Percentiles rank a stretch among this genome's conserved stretches.
These are phyloP conservation scores for Heliconius charithonia DNA, from an alignment of 2,888 invertebrate genomes.

Conservation along the genomic window DNA sequence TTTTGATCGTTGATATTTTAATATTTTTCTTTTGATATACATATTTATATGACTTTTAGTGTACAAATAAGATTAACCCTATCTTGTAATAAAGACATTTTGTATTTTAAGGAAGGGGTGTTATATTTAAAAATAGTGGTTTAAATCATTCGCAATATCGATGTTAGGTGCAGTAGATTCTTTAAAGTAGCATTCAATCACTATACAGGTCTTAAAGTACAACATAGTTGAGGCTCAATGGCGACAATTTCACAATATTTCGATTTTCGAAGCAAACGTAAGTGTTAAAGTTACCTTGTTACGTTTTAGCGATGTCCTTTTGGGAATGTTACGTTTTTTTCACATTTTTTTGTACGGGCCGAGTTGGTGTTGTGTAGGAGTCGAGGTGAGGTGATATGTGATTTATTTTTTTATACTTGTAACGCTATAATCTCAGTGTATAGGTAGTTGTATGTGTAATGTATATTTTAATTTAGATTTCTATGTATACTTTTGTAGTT, in stretches of 20 bases:
- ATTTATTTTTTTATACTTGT: conserved; percentile 74
- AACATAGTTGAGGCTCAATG: conserved; percentile 73
- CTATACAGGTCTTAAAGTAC: conserved; percentile 75
- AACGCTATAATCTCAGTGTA: conserved; percentile 75
- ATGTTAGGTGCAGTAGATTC: conserved; percentile 71
- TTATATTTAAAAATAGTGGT: conserved; percentile 50
- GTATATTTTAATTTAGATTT: conserved; percentile 67
- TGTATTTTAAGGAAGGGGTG: conserved; percentile 18
- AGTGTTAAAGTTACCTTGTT: conserved; percentile 76
- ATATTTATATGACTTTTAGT: conserved; percentile 29
- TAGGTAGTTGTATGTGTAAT: conserved; percentile 64
- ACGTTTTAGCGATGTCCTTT: conserved; percentile 57
- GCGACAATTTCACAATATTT: not conserved
- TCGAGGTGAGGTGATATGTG: conserved; percentile 69
- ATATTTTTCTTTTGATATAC: conserved; percentile 36
- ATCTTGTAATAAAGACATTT: conserved; percentile 30
- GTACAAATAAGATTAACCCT: conserved; percentile 10
- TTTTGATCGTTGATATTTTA: conserved; percentile 54
- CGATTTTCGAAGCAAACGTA: conserved; percentile 31
- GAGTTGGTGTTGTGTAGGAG: conserved; percentile 35
- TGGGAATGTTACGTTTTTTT: conserved; percentile 57
- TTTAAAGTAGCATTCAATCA: conserved; percentile 57
- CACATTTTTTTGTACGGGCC: conserved; percentile 34
- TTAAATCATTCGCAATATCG: conserved; percentile 61
- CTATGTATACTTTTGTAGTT: conserved; percentile 66